A percentile compares a stretch with the other conserved stretches of the same genome.
Evolutionary conservation across 2,113 vertebrate species (phyloP).

Genomic region (Cephalopterus ornatus): DNA sequence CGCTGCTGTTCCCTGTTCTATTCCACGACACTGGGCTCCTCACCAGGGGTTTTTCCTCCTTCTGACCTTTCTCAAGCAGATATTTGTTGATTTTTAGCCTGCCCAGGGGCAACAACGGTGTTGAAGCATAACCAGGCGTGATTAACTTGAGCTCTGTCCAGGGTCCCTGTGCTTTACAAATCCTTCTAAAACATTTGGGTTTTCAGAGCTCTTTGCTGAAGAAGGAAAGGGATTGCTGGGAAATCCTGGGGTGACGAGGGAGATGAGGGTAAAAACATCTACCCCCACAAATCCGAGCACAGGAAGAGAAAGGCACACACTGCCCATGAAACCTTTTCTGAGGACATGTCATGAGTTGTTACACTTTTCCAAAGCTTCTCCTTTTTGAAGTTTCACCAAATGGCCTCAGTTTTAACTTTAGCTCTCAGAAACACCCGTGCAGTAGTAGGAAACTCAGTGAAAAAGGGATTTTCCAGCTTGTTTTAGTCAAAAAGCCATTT

Average conservation of each 20-base stretch:
- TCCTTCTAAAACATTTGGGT: background rate
- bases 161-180: background rate
- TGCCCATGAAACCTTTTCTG: background rate
- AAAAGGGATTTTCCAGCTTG: background rate
- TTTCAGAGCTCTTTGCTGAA: background rate
- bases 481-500: slow-evolving; percentile 1
- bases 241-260: background rate
- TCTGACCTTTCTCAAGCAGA: background rate
- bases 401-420: background rate
- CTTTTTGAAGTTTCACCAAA: background rate
- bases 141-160: background rate
- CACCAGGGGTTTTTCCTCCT: background rate
- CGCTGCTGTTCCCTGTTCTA: background rate
- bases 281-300: background rate
- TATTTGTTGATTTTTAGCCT: background rate
- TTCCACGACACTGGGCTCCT: background rate
- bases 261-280: background rate
- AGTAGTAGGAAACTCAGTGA: background rate
- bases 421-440: background rate
- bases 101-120: background rate
- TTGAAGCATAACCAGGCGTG: background rate
- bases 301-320: background rate
- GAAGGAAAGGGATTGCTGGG: background rate
- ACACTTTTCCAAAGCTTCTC: background rate
- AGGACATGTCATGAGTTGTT: background rate